Percentiles rank a stretch among this genome's conserved stretches.
phyloP scores from a whole-genome alignment of 2,888 invertebrate genomes.

The Diarsia mendica region DNA sequence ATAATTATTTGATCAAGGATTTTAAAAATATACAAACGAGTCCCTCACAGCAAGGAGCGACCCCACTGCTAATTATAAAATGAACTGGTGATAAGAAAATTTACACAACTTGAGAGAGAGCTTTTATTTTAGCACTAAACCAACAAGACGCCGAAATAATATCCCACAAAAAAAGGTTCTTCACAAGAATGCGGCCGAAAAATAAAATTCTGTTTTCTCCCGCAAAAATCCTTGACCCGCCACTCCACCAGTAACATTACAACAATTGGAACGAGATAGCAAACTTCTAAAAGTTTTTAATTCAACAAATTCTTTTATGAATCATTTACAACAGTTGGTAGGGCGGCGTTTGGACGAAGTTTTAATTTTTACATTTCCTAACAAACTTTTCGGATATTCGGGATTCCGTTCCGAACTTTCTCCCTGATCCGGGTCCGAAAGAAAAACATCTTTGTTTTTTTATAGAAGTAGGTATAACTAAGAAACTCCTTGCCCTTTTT shows the following conservation, averaged over 20 bases:
- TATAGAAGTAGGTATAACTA: background rate
- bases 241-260: conserved; percentile 38
- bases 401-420: conserved; percentile 50
- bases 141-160: conserved; percentile 23
- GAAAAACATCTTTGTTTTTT: conserved; percentile 52
- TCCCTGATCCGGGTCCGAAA: conserved; percentile 20
- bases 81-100: background rate
- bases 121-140: conserved; percentile 26
- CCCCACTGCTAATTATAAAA: background rate
- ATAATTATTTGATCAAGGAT: background rate
- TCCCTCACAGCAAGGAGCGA: background rate
- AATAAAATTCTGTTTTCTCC: conserved; percentile 35
- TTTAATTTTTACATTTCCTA: conserved; percentile 61
- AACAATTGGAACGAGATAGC: conserved; percentile 63
- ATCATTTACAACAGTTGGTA: conserved; percentile 63
- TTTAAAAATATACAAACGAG: background rate
- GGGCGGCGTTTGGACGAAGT: conserved; percentile 40
- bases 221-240: conserved; percentile 59
- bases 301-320: conserved; percentile 68
- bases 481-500: conserved; percentile 1
- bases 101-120: conserved; percentile 4
- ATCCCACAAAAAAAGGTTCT: conserved; percentile 32
- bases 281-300: conserved; percentile 65
- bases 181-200: conserved; percentile 38
- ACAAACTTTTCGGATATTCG: conserved; percentile 46